A percentile compares a stretch with the other conserved stretches of the same genome.
These are phyloP conservation scores for Trachythela sp. DNA, from an alignment of 64 coral and sea anemone genomes.

Conservation along the genomic window DNA sequence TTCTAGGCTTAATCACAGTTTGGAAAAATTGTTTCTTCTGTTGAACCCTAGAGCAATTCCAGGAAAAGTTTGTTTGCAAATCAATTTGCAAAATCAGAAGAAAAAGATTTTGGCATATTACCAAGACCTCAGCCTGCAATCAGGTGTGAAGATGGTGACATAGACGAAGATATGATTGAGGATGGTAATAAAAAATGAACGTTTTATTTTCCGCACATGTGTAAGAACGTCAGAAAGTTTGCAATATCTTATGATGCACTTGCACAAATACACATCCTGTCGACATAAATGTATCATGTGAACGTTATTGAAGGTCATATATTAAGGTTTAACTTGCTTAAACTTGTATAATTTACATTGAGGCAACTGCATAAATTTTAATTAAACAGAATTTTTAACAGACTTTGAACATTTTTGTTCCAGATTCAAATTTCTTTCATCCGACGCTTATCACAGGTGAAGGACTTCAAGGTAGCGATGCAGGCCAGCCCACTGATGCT, in stretches of 20 bases:
- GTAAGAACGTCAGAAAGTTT: background rate
- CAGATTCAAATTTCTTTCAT: background rate
- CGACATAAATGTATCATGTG: too few species aligned
- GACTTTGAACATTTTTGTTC: background rate
- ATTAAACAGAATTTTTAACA: too few species aligned
- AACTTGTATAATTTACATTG: too few species aligned
- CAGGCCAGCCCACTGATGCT: background rate
- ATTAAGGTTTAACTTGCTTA: background rate
- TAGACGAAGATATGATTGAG: background rate
- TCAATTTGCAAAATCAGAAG: constrained; percentile 68
- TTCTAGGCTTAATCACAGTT: too few species aligned
- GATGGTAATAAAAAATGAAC: background rate
- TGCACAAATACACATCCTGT: too few species aligned
- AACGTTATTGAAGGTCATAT: too few species aligned
- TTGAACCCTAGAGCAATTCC: background rate
- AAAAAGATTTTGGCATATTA: constrained; percentile 62
- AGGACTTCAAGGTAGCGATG: background rate
- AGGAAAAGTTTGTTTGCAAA: constrained; percentile 80
- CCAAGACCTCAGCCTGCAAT: background rate
- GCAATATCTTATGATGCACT: background rate
- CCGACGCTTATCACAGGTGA: background rate
- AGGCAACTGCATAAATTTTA: too few species aligned
- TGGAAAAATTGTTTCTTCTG: too few species aligned
- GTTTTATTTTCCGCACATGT: too few species aligned
- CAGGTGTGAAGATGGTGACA: background rate